Evolutionary conservation across 2,888 invertebrate species (phyloP).

Genomic region (Emesis russula): DNA sequence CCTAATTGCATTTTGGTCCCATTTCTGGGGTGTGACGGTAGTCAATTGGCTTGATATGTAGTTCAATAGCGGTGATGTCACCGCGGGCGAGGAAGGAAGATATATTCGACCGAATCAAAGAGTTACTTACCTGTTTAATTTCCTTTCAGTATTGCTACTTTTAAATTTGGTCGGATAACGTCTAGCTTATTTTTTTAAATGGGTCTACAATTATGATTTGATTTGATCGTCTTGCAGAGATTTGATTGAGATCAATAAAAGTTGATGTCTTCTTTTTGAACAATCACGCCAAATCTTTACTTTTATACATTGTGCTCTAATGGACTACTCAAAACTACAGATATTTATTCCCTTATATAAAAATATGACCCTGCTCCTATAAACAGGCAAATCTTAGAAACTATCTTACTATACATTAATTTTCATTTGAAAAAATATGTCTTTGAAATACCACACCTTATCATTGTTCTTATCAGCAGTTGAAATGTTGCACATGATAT

Average conservation of each 20-base stretch:
- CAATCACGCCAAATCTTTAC: neutral
- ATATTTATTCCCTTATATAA: neutral
- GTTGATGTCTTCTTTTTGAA: neutral
- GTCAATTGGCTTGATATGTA: conserved; percentile 17
- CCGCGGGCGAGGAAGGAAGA: conserved; percentile 10
- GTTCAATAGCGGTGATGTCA: conserved; percentile 30
- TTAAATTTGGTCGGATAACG: conserved; percentile 4
- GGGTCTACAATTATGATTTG: neutral
- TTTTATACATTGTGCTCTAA: neutral
- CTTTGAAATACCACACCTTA: neutral
- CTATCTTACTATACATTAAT: neutral
- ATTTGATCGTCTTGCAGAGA: conserved; percentile 8
- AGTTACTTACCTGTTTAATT: conserved; percentile 2
- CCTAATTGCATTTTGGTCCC: conserved; percentile 49
- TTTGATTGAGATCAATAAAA: neutral
- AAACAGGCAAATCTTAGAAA: neutral
- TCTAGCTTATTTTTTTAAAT: conserved; percentile 6
- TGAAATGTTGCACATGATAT: conserved; percentile 23
- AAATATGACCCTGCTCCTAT: neutral
- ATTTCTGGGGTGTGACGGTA: conserved; percentile 82
- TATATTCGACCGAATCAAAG: neutral
- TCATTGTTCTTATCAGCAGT: conserved; percentile 3
- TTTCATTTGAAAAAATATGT: neutral
- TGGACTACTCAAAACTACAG: neutral
- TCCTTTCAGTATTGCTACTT: conserved; percentile 4